Conservation (phyloP, 2,888 invertebrate species). For the Alitta virens region DNA sequence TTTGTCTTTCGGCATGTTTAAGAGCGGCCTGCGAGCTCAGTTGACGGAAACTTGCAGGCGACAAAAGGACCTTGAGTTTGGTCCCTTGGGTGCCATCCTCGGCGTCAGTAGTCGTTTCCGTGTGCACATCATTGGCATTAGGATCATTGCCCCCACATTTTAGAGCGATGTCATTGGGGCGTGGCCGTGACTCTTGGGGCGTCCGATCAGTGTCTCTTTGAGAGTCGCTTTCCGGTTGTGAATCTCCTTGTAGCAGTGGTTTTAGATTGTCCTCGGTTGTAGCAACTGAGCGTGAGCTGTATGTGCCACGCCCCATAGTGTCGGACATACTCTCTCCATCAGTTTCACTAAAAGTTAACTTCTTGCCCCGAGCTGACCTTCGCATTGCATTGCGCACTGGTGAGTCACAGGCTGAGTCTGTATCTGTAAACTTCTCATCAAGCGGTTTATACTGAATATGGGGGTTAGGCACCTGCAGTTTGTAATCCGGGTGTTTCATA, state of each 20-base stretch:
- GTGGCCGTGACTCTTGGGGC: not conserved
- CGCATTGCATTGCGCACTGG: not conserved
- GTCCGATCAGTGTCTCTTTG: constrained; percentile 17
- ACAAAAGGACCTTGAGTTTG: not conserved
- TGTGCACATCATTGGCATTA: not conserved
- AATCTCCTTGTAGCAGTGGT: constrained; percentile 17
- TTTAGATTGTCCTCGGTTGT: constrained; percentile 14
- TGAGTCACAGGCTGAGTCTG: constrained; percentile 29
- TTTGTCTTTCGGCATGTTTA: not conserved
- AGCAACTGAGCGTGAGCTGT: not conserved
- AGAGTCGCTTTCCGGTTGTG: constrained; percentile 20
- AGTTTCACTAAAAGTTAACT: constrained; percentile 15
- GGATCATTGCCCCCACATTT: not conserved
- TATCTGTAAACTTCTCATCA: constrained; percentile 35
- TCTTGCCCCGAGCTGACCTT: not conserved
- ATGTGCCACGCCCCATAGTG: not conserved
- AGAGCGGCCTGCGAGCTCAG: not conserved
- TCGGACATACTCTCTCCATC: constrained; percentile 21
- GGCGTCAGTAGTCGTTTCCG: not conserved
- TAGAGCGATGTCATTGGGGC: too few relatives aligned
- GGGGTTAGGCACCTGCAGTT: constrained; percentile 14
- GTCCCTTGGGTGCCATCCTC: not conserved
- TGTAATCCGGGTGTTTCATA: constrained; percentile 2
- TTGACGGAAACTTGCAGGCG: constrained; percentile 6
- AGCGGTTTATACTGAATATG: constrained; percentile 2